Evolutionary conservation across 1,140 invertebrate genomes (phyloP).

Genomic region (Drosophila lowei): DNA sequence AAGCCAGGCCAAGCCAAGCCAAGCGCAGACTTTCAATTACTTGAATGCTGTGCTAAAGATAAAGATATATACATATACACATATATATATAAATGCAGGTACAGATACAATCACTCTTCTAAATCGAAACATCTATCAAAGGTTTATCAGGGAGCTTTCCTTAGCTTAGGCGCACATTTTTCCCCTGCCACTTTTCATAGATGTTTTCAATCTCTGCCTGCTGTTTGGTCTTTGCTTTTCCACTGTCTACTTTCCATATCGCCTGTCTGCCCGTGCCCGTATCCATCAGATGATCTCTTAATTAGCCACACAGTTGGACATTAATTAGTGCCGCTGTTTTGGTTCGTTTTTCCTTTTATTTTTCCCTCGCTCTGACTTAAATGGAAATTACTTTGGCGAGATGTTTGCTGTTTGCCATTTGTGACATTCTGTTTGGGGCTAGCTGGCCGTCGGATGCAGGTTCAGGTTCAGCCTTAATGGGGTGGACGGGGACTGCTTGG

Average conservation of each 20-base stretch:
- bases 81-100: no score
- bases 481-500: constrained; percentile 8
- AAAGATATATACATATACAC: constrained; percentile 38
- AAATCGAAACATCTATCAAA: no score
- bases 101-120: constrained; percentile 6
- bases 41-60: constrained; percentile 36
- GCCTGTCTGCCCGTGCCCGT: constrained; percentile 1
- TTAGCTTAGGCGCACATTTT: not conserved
- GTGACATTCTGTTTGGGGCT: constrained; percentile 27
- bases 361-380: not conserved
- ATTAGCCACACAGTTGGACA: constrained; percentile 45
- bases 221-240: constrained; percentile 6
- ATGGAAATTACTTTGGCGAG: constrained; percentile 37
- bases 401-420: constrained; percentile 15
- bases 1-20: constrained; percentile 26
- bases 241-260: constrained; percentile 4
- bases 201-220: not conserved
- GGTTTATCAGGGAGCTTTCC: not conserved
- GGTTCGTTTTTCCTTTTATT: constrained; percentile 6
- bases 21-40: constrained; percentile 68
- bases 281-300: constrained; percentile 40
- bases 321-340: constrained; percentile 44
- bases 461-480: constrained; percentile 32
- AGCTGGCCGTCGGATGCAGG: not conserved
- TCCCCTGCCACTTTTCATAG: not conserved